These are phyloP conservation scores for Litoditis marina DNA, from an alignment of 2,888 invertebrate genomes.

Conservation along the genomic window DNA sequence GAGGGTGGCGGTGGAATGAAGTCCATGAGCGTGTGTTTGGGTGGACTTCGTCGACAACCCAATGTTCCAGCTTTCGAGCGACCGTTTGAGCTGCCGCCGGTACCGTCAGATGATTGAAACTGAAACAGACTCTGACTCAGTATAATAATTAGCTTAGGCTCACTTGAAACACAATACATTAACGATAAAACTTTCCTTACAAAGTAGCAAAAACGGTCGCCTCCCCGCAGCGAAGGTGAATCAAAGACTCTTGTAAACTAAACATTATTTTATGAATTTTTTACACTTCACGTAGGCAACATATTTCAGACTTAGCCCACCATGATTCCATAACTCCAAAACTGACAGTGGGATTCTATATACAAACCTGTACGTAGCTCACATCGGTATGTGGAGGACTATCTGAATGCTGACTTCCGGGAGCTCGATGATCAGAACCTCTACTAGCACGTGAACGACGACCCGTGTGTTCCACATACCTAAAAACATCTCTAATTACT, in stretches of 20 bases:
- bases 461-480: constrained; percentile 38
- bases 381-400: constrained; percentile 58
- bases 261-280: too few species aligned
- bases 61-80: constrained; percentile 27
- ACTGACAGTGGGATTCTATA: not conserved
- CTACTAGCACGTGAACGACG: constrained; percentile 35
- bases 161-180: too few species aligned
- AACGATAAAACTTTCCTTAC: too few species aligned
- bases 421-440: constrained; percentile 29
- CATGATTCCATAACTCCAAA: too few species aligned
- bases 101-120: constrained; percentile 53
- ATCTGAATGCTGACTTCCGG: constrained; percentile 41
- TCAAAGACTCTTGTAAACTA: too few species aligned
- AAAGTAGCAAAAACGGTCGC: too few species aligned
- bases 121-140: too few species aligned
- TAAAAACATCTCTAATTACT: not conserved
- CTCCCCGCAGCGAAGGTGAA: too few species aligned
- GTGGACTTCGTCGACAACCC: constrained; percentile 25
- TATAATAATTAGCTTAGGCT: too few species aligned
- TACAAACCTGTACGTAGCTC: constrained; percentile 51
- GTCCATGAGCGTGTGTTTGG: constrained; percentile 50
- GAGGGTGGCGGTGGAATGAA: constrained; percentile 55
- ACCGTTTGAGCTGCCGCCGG: constrained; percentile 42
- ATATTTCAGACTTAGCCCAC: not conserved
- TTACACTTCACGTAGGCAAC: too few species aligned